Evolutionary conservation across 2,888 invertebrate genomes (phyloP), one percentile per base, ranked within the genome.

Genomic region (Ceriagrion tenellum): DNA sequence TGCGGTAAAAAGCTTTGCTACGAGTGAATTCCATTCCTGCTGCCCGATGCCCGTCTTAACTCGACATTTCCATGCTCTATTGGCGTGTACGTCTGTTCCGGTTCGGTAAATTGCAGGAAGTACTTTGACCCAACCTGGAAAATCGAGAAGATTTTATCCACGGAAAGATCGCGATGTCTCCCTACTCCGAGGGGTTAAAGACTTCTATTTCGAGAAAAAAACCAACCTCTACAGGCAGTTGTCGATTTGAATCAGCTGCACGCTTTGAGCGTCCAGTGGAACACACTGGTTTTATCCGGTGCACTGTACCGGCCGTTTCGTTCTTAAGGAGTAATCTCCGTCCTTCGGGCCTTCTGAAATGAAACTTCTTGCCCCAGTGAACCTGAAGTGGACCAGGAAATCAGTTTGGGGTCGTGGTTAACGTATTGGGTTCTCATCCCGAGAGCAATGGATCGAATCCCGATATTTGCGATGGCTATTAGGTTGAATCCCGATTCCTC

Each of bases 231-330:
- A 0, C 35, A 35, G 23, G 16, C 30, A 35, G 81, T 13, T 81
- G 35, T n/a, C 81, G 81, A 81, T 81, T 81, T 35, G 35, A 81
- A 81, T 81, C 81, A 81, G 81, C 35, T 81, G 81, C 81, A 81
- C 81, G 81, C 81, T 81, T 81, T 81, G 81, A 18, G 81, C 81
- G 35, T 4, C 1, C 13, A 81, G 81, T 18, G 81, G 81, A 81
- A 81, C 81, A 35, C 35, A 18, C 10, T 26, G 16, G 26, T 69
- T 69, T 81, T 81, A 81, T 81, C 18, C 69, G 6, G 69, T 6
- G 69, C 0, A 12, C 8, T 69, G n/a, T 69, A n/a, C 69, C 26
- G 2, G n/a, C 69, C 69, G n/a, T 69, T 69, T 69, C n/a, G 12
- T 69, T 69, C 69, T 26, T n/a, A 13, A 47, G 47, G 47, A 47